These are phyloP conservation scores for Zosterops lateralis DNA, from an alignment of 2,113 vertebrate genomes.

Conservation along the genomic window DNA sequence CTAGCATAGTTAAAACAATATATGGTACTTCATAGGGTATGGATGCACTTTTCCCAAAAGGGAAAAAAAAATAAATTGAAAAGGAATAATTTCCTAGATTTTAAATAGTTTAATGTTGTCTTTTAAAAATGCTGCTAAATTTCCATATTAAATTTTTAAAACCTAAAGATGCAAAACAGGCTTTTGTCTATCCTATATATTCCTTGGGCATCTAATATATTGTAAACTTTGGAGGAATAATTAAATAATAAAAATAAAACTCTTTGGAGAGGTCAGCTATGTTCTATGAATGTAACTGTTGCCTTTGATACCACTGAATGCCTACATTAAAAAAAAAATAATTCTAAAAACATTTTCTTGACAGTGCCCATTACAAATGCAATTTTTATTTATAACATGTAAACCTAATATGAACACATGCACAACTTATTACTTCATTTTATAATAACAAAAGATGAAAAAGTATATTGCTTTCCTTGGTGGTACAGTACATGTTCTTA, in stretches of 20 bases:
- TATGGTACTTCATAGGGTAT: background rate
- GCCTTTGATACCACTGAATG: background rate
- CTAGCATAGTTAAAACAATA: background rate
- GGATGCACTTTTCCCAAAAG: background rate
- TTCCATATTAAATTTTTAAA: background rate
- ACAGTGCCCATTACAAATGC: fast-evolving
- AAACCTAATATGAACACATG: background rate
- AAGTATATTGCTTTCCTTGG: background rate
- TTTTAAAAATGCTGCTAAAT: background rate
- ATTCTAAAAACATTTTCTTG: background rate
- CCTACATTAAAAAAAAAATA: background rate
- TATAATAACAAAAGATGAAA: background rate
- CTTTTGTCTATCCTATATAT: background rate
- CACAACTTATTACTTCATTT: background rate
- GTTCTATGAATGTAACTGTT: fast-evolving
- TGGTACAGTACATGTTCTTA: background rate
- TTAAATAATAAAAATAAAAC: background rate
- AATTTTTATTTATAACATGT: background rate
- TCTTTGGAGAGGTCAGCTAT: background rate
- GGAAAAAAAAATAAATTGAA: background rate
- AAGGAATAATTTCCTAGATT: background rate
- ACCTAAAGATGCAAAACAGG: background rate
- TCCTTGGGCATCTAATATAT: background rate
- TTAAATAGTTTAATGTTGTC: fast-evolving
- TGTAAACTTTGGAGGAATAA: background rate